These are phyloP conservation scores for Drosophila truncata DNA, from an alignment of 1,140 invertebrate species.

Conservation along the genomic window DNA sequence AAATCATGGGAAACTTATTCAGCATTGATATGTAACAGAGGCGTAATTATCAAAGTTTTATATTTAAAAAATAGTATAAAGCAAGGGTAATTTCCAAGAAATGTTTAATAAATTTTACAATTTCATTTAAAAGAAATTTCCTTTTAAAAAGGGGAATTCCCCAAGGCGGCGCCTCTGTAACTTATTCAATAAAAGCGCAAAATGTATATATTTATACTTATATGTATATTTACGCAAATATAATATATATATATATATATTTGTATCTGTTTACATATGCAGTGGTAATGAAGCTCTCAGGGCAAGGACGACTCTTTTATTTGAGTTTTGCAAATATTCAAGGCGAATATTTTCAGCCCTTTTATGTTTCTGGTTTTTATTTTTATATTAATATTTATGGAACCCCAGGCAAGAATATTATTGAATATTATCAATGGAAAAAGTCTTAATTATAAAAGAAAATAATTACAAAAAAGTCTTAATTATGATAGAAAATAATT, in stretches of 20 bases:
- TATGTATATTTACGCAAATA: background rate
- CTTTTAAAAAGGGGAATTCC: too few species aligned
- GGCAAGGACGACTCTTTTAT: constrained; percentile 20
- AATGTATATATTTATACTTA: background rate
- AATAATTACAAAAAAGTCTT: too few species aligned
- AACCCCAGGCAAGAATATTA: background rate
- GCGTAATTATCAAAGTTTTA: background rate
- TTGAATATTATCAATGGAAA: background rate
- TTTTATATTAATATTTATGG: background rate
- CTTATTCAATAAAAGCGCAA: constrained; percentile 8
- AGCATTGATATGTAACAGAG: constrained; percentile 17
- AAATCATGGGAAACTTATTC: constrained; percentile 29
- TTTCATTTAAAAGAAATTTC: too few species aligned
- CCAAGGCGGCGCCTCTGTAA: background rate
- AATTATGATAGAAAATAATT: too few species aligned
- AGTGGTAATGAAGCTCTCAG: constrained; percentile 24
- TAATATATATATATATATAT: background rate
- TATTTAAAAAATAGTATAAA: background rate
- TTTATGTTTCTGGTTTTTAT: background rate
- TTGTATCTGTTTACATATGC: constrained; percentile 18
- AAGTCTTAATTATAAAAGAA: background rate
- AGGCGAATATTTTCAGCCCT: background rate
- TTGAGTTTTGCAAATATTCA: constrained; percentile 6
- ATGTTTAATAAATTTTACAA: too few species aligned
- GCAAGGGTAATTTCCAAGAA: background rate